A percentile compares a stretch with the other conserved stretches of the same genome.
These are phyloP conservation scores for Drosophila sechellia DNA, from an alignment of 1,140 invertebrate genomes.

Conservation along the genomic window DNA sequence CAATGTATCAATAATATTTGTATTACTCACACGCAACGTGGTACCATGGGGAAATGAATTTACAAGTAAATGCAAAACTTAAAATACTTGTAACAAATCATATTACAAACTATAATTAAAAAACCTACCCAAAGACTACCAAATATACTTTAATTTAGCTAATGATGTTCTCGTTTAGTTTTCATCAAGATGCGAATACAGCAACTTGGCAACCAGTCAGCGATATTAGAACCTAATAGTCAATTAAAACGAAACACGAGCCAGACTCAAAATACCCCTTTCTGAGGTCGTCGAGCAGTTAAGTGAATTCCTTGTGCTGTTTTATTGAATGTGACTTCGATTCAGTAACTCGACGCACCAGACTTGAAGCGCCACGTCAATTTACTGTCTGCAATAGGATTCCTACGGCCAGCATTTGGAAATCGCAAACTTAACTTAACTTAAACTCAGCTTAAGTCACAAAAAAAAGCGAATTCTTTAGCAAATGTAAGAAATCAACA, in stretches of 20 bases:
- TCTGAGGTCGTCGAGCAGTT: neutral
- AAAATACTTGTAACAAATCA: too few relatives aligned
- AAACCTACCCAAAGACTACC: too few relatives aligned
- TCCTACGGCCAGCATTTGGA: neutral
- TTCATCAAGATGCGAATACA: neutral
- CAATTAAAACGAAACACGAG: conserved; percentile 22
- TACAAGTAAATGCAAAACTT: too few relatives aligned
- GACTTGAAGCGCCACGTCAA: conserved; percentile 13
- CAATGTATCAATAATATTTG: neutral
- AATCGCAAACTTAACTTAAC: neutral
- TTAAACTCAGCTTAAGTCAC: neutral
- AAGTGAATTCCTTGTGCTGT: neutral
- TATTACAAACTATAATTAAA: too few relatives aligned
- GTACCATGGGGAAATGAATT: too few relatives aligned
- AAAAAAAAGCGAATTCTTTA: too few relatives aligned
- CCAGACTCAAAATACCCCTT: conserved; percentile 4
- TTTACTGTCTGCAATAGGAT: conserved; percentile 9
- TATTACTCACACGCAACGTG: too few relatives aligned
- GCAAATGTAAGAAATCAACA: too few relatives aligned
- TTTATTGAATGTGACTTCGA: conserved; percentile 26
- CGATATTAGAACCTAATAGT: neutral
- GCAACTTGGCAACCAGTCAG: neutral
- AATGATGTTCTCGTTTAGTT: neutral
- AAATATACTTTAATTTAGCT: neutral
- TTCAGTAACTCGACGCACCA: conserved; percentile 12